Conservation (phyloP, 2,113 vertebrate species). For the cat (Felis catus) region F.catus_Fca126_mat1.0 CM031417.1:60892001-60892500, state of each 20-base stretch:
- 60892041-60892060: conserved; percentile 23
- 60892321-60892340: background rate
- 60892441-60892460: background rate
- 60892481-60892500: background rate
- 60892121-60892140: conserved; percentile 43
- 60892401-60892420: conserved; percentile 1
- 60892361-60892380: conserved; percentile 5
- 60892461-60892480: background rate
- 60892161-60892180: conserved; percentile 7
- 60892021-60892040: background rate
- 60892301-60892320: background rate
- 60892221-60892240: conserved; percentile 31
- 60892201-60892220: background rate
- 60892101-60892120: background rate
- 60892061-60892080: conserved; percentile 2
- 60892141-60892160: background rate
- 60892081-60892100: background rate
- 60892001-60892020: background rate
- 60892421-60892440: background rate
- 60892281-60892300: background rate
- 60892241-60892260: background rate
- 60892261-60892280: conserved; percentile 23
- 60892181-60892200: conserved; percentile 14
- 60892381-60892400: background rate
- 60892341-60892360: background rate